phyloP scores from a whole-genome alignment of 2,113 vertebrate species.

The Engystomops pustulosus region DNA sequence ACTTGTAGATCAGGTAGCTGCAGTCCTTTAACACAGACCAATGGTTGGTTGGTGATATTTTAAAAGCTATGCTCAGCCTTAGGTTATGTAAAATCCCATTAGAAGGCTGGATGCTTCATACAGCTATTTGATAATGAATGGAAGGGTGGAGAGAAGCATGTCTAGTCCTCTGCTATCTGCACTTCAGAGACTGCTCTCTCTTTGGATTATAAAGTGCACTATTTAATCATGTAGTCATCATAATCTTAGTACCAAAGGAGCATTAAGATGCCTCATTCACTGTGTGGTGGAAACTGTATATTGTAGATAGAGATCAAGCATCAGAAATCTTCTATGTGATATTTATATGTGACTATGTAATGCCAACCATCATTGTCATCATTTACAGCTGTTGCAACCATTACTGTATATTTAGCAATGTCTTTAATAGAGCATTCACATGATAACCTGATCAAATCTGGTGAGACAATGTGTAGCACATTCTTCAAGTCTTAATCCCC shows the following conservation, averaged over 20 bases:
- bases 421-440: neutral
- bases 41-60: slow-evolving; percentile 10
- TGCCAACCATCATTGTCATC: neutral
- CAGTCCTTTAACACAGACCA: neutral
- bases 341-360: neutral
- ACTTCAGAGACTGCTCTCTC: neutral
- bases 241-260: too few relatives aligned
- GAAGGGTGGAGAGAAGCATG: neutral
- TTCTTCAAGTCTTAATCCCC: slow-evolving; percentile 8
- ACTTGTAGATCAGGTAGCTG: slow-evolving; percentile 33
- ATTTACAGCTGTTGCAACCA: neutral
- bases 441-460: neutral
- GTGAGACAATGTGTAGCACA: neutral
- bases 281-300: too few relatives aligned
- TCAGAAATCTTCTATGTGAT: too few relatives aligned
- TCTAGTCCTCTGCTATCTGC: neutral
- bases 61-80: slow-evolving; percentile 28
- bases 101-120: neutral
- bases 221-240: neutral
- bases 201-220: neutral
- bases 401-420: neutral
- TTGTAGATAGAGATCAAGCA: too few relatives aligned
- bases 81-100: slow-evolving; percentile 24
- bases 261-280: too few relatives aligned
- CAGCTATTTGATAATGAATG: neutral